Evolutionary conservation across 2,797 vertebrate species (phyloP), one percentile per base, ranked within the genome.

Genomic region (Macroramphosus scolopax): DNA sequence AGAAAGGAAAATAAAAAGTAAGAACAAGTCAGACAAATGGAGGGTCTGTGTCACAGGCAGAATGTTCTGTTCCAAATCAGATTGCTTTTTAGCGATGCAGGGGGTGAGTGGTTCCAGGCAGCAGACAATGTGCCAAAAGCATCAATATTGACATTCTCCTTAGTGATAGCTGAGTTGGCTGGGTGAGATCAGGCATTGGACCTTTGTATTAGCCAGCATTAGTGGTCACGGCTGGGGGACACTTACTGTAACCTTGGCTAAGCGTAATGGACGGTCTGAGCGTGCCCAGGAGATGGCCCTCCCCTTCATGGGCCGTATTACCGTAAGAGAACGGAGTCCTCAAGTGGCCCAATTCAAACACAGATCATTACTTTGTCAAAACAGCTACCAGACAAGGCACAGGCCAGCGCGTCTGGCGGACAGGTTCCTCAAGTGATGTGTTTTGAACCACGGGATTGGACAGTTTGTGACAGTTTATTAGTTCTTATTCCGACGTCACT

Each of bases 111-210:
- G 64, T 83, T 88, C 76, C 82, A 81, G 81, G 84, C 83, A 87
- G 73, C 70, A 81, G 68, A 88, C 75, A 83, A 83, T 79, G 73
- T 77, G 73, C 84, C 82, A 87, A 72, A 72, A 77, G 54, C 70
- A 88, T 89, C 87, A 89, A 89, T 89, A 89, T 88, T 89, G 86
- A 89, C 83, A 78, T 86, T 89, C 82, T 87, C 86, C 82, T 79
- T 81, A 81, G 87, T 65, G 78, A 88, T 85, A 77, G 68, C 63
- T 17, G 62, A 78, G 82, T 78, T 87, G 79, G 75, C 83, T 68
- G 56, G 69, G 69, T 75, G 80, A 86, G 77, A 81, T 85, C 77
- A 82, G 71, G 64, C 35, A 72, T 72, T 48, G 70, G 75, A 79
- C 73, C 68, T 83, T 61, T 62, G 63, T 59, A 58, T 54, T 50